A percentile compares a stretch with the other conserved stretches of the same genome.
phyloP scores from a whole-genome alignment of 2,888 invertebrate genomes.

The Napeogenes inachia region DNA sequence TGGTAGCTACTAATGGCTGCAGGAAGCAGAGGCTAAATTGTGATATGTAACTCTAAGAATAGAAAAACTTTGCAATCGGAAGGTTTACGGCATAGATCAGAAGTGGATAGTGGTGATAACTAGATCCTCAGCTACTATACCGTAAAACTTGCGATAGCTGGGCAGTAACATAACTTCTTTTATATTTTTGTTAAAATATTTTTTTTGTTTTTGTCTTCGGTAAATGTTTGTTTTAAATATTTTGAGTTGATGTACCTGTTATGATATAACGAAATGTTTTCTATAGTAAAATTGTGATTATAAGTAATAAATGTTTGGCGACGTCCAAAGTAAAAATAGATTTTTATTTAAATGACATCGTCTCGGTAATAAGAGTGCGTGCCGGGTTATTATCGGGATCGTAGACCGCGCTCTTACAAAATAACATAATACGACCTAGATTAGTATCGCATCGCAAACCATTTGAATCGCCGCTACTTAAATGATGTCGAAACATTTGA shows the following conservation, averaged over 20 bases:
- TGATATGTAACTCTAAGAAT: conserved; percentile 75
- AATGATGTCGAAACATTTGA: conserved; percentile 54
- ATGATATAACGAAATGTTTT: conserved; percentile 46
- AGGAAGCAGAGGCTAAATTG: conserved; percentile 74
- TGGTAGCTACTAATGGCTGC: conserved; percentile 75
- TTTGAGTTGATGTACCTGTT: conserved; percentile 77
- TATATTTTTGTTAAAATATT: conserved; percentile 50
- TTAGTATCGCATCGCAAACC: conserved; percentile 55
- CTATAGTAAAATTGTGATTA: conserved; percentile 43
- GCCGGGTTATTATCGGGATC: conserved; percentile 48
- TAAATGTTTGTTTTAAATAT: conserved; percentile 46
- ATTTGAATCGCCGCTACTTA: conserved; percentile 47
- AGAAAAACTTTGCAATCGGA: conserved; percentile 58
- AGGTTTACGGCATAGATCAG: conserved; percentile 50
- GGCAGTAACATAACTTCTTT: conserved; percentile 60
- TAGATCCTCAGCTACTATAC: conserved; percentile 45
- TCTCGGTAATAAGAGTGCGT: conserved; percentile 38
- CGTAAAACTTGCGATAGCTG: conserved; percentile 51
- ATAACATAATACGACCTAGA: conserved; percentile 66
- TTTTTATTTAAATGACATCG: conserved; percentile 45
- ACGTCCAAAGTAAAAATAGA: conserved; percentile 47
- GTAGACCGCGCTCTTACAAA: conserved; percentile 60
- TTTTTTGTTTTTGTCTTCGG: conserved; percentile 58
- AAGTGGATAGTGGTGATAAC: conserved; percentile 53
- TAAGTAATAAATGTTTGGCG: conserved; percentile 54